These are phyloP conservation scores for Rhynchotus rufescens DNA, from an alignment of 2,797 vertebrate genomes.

Conservation along the genomic window DNA sequence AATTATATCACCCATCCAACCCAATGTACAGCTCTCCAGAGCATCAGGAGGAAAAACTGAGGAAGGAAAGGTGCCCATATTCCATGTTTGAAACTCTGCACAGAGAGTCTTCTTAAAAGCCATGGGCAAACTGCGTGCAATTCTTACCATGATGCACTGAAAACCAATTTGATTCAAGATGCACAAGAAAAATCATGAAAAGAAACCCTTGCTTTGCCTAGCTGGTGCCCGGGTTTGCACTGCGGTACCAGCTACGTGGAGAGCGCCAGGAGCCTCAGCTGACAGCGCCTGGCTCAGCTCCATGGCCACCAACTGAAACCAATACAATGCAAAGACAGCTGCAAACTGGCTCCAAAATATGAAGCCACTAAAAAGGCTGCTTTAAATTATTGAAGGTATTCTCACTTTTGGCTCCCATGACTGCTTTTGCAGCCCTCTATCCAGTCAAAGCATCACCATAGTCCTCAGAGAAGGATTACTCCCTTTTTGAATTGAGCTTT, in stretches of 20 bases:
- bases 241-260: background rate
- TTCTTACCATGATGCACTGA: background rate
- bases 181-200: background rate
- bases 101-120: background rate
- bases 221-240: background rate
- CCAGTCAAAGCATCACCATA: background rate
- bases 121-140: fast-evolving
- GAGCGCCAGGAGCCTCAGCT: background rate
- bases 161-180: background rate
- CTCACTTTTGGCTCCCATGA: conserved; percentile 1
- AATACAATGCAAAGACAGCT: conserved; percentile 57
- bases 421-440: background rate
- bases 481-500: conserved; percentile 30
- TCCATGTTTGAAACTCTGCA: background rate
- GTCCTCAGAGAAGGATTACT: conserved; percentile 27
- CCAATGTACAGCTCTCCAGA: background rate
- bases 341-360: conserved; percentile 3
- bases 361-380: background rate
- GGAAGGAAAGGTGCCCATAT: fast-evolving
- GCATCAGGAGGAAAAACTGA: background rate
- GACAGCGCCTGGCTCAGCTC: conserved; percentile 4
- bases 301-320: background rate
- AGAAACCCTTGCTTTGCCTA: background rate
- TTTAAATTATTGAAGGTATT: conserved; percentile 55
- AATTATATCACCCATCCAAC: fast-evolving